Evolutionary conservation across 2,888 invertebrate genomes (phyloP), one percentile per base, ranked within the genome.

Genomic region (Hirtodrosophila cameraria): DNA sequence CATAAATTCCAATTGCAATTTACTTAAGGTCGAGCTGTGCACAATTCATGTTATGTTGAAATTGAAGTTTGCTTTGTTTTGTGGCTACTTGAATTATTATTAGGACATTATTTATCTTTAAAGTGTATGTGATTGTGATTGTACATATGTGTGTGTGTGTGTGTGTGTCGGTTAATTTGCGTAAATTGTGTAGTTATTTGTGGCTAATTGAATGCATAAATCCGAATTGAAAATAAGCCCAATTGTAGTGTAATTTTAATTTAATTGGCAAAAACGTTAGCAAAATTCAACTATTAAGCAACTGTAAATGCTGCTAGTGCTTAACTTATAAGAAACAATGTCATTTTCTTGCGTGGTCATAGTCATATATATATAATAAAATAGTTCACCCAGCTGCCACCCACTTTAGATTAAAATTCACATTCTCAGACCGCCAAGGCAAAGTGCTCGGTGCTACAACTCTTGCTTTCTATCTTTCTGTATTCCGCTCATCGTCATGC

Each of bases 121-220:
- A 43, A 67, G 20, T 63, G 31, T 16, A 18, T 16, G 15, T 6
- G 20, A 5, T 30, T 28, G 45, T 45, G 36, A 3, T 23, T 41
- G 15, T 27, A 45, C 20, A 9, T 9, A 11, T 33, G 27, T 20
- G 31, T 12, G 20, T 5, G 28, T 13, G 42, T 9, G 13, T 13
- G 30, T 35, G 36, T 58, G 59, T 64, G 45, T 55, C 38, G 54
- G 48, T 66, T 75, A 66, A 71, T 80, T 78, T 73, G 69, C 62
- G 54, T 52, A 71, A 81, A 74, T 67, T 81, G 78, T 81, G 64
- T 79, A 78, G 50, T 81, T 62, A 81, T 84, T 79, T 84, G 78
- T 54, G 71, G 75, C 55, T 71, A 84, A 81, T 84, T 81, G 58
- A 74, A 81, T 62, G 55, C 71, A 74, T 81, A 74, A 74, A 74